Evolutionary conservation across 2,113 vertebrate species (phyloP), one percentile per base, ranked within the genome.

Genomic region (Abramis brama): DNA sequence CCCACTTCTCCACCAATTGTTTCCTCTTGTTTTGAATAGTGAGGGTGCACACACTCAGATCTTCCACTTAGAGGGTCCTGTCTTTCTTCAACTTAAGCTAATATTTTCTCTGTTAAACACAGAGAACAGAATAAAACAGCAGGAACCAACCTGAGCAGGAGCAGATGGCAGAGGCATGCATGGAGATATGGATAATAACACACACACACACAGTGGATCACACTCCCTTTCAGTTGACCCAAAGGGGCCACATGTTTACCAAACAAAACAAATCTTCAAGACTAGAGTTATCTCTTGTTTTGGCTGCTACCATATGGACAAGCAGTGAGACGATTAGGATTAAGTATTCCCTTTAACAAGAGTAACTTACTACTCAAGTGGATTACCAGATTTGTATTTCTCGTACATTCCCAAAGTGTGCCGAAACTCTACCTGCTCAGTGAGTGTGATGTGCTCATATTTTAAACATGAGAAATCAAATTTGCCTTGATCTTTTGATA

Each of bases 141-240:
- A 62, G 45, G 74, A 76, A 82, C 74, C 85, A 84, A 80, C 57
- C 47, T 19, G 74, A 78, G 64, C 55, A 78, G 52, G 66, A 88
- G 79, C 87, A 88, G 81, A 88, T 88, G 87, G 87, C 19, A 23
- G 33, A 27, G 59, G 76, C 62, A 73, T 39, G 79, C 76, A 74
- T 30, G 23, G 68, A 73, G 78, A 60, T 13, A 25, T 52, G 39
- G 70, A 75, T 12, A 43, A 59, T 74, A 30, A 80, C 57, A 83
- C 57, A 83, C 27, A 83, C 27, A 27, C 45, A 45, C 43, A 77
- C 85, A 47, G 59, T 80, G n/a, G 79, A 80, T 47, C 64, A 79
- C 66, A 30, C 76, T 57, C 36, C 19, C 19, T 76, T 83, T 39
- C 23, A 23, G 59, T 86, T 80, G 45, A 21, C 75, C 80, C 79